Base-by-base conservation (phyloP, 1,140 invertebrate species). In the Anastrepha ludens region DNA sequence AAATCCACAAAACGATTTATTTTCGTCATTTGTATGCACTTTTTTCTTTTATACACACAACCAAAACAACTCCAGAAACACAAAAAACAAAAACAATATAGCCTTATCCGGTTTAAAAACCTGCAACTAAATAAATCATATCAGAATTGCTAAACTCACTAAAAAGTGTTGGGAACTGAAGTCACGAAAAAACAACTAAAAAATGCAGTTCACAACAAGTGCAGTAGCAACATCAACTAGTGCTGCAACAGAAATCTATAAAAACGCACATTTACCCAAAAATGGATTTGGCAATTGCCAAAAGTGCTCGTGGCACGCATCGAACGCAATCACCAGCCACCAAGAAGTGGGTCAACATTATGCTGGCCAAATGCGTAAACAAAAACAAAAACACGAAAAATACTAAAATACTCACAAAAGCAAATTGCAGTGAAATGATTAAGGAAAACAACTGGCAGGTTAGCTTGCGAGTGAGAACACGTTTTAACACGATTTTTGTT, bases 291-390 rank as follows among this genome's bases (percentile, higher is more conserved):
- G 74, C 74, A 81, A 81, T 29, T 81, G 74, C 74, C 74, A 55
- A 81, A 81, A 81, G 17, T 81, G 44, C 74, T 20, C 47, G 41
- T 8, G n/a, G 50, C 74, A 81, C 74, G 47, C 74, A 81, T 55
- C 17, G 44, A 1, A 20, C 41, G 74, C 74, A 81, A 47, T 81
- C 74, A 55, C 74, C 74, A 81, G 74, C 55, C 74, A 55, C 74
- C 74, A 55, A 81, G 74, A 81, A 81, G 74, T 81, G 74, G 74
- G 74, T 81, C 74, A 81, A 81, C 74, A 81, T 81, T 81, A 55
- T 47, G 74, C 20, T 81, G 44, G 47, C 74, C 74, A 81, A 50
- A 81, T 58, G 20, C 17, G 70, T 17, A 17, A 74, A 67, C 20
- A 81, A 81, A 81, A 55, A n/a, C 17, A 13, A 55, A 20, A 81